Evolutionary conservation across 2,797 vertebrate species (phyloP).

Genomic region (Syncerus caffer): DNA sequence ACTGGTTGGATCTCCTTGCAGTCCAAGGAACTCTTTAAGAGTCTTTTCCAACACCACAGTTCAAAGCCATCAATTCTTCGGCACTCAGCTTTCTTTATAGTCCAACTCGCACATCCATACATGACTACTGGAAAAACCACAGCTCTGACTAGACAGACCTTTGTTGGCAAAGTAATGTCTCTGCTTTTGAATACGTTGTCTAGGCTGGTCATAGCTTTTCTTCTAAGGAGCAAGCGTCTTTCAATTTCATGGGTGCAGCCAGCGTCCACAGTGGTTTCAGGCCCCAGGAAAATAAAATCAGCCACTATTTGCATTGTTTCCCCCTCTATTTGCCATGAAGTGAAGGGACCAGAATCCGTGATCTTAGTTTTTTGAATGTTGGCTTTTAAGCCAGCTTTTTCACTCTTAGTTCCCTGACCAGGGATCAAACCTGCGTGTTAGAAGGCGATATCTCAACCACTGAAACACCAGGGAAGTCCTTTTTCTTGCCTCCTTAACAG

Average conservation of each 20-base stretch:
- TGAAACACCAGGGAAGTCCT: neutral
- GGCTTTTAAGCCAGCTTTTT: neutral
- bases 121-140: neutral
- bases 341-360: neutral
- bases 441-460: neutral
- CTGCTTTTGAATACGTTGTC: neutral
- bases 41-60: neutral
- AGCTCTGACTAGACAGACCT: neutral
- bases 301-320: neutral
- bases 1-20: neutral
- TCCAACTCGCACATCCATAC: neutral
- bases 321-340: neutral
- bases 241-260: neutral
- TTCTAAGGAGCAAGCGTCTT: neutral
- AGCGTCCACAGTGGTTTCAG: neutral
- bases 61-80: neutral
- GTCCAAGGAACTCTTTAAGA: rapidly evolving
- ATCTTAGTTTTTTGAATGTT: neutral
- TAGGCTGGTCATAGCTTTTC: neutral
- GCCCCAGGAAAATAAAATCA: neutral
- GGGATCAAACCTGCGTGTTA: neutral
- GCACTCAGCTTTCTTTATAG: rapidly evolving
- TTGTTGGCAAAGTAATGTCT: neutral
- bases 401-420: neutral
- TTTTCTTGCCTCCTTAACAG: neutral